Evolutionary conservation across 2,888 invertebrate genomes (phyloP), one percentile per base, ranked within the genome.

Genomic region (Drosophila picticornis): DNA sequence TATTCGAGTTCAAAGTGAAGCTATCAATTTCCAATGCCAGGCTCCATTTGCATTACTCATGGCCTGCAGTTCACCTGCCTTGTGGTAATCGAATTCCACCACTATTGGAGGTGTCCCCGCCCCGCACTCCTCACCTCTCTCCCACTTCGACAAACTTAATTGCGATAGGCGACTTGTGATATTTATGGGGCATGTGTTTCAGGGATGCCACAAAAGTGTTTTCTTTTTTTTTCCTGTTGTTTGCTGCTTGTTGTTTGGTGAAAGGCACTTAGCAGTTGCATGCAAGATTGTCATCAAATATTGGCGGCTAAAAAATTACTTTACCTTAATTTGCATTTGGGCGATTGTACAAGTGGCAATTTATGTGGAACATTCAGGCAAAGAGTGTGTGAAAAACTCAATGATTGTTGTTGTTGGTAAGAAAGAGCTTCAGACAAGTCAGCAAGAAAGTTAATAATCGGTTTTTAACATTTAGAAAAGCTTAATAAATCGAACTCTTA

Each of bases 1-100:
- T 72, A 68, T 71, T 67, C 61, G 70, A 67, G 59, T 72, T 75
- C 70, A 55, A 75, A 65, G 50, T 43, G 64, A 67, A 62, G 48
- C 66, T 67, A 83, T 84, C 77, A 70, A 75, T 83, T 88, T 71
- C 62, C 79, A 74, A 60, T 79, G 71, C 51, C 78, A 68, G 56
- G 62, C 56, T 64, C 68, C 81, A 79, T 79, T 79, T 80, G 81
- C 68, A 80, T 88, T 88, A 85, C 78, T 85, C 88, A 84, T 38
- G 48, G 74, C 59, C 51, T 50, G 32, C 68, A 57, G 52, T 73
- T 62, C 43, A 63, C 56, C 32, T 56, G 56, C 27, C 52, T 64
- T 68, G 73, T 57, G 51, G 68, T 74, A 74, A 76, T 61, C 65
- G 53, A 69, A 81, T 71, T 63, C 73, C 64, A 40, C 31, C 38